Evolutionary conservation across 2,797 vertebrate genomes (phyloP).

Genomic region (Heterohyrax brucei): DNA sequence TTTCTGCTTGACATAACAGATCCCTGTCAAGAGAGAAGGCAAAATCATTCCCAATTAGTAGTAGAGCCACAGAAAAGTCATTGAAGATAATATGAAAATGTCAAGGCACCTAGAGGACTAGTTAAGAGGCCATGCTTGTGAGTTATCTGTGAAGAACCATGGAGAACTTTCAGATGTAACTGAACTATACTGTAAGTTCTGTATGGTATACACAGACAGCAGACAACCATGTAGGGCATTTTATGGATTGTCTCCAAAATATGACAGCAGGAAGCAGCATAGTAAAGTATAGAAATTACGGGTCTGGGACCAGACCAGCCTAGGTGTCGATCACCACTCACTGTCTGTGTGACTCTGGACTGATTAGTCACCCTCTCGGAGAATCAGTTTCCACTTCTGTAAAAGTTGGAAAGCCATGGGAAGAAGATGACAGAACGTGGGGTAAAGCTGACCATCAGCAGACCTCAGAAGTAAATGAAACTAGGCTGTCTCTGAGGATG

Average conservation of each 20-base stretch:
- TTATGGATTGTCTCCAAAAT: slow-evolving; percentile 29
- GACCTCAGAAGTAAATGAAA: background rate
- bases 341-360: background rate
- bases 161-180: slow-evolving; percentile 18
- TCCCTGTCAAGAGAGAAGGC: background rate
- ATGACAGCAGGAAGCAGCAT: background rate
- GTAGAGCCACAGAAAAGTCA: background rate
- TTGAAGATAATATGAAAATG: background rate
- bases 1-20: slow-evolving; percentile 53
- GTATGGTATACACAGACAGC: background rate
- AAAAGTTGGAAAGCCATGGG: background rate
- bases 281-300: background rate
- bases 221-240: background rate
- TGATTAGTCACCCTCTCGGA: background rate
- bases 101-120: background rate
- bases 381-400: background rate
- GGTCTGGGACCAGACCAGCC: slow-evolving; percentile 20
- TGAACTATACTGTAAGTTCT: slow-evolving; percentile 48
- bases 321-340: slow-evolving; percentile 11
- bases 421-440: background rate
- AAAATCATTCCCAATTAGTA: slow-evolving; percentile 8
- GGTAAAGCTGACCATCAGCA: background rate
- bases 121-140: background rate
- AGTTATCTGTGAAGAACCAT: slow-evolving; percentile 18
- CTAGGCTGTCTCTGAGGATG: background rate